phyloP scores from a whole-genome alignment of 2,113 vertebrate species.

The Catharus fuscescens region DNA sequence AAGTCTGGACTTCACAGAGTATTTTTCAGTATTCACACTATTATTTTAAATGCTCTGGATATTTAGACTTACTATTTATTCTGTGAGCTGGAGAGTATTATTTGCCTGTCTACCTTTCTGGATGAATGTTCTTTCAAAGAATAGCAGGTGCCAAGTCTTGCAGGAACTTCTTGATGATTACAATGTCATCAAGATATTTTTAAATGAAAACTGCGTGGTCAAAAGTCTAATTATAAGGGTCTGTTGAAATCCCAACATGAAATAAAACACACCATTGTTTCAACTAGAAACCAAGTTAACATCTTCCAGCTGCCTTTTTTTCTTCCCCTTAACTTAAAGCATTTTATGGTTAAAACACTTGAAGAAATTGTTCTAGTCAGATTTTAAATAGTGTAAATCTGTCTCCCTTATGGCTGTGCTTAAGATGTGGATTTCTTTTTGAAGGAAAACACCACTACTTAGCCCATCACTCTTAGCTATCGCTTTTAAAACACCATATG shows the following conservation, averaged over 20 bases:
- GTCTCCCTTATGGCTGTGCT: not conserved
- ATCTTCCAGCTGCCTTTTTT: constrained; percentile 55
- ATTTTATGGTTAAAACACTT: not conserved
- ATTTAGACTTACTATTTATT: constrained; percentile 16
- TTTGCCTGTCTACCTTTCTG: not conserved
- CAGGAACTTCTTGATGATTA: constrained; percentile 20
- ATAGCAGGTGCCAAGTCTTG: constrained; percentile 34
- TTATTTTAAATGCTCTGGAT: constrained; percentile 1
- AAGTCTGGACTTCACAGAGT: not conserved
- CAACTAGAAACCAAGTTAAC: constrained; percentile 54
- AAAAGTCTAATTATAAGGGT: constrained; percentile 54
- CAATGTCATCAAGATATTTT: constrained; percentile 43
- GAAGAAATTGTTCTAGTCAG: not conserved
- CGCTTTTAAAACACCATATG: not conserved
- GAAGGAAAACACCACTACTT: not conserved
- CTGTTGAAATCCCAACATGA: constrained; percentile 47
- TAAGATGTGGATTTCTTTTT: constrained; percentile 3
- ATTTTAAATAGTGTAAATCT: not conserved
- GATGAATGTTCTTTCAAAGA: not conserved
- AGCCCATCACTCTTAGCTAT: not conserved
- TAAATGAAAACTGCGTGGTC: constrained; percentile 16
- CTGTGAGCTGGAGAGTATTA: not conserved
- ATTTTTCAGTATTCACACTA: constrained; percentile 12
- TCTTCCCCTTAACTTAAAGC: not conserved
- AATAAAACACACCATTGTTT: constrained; percentile 48